These are phyloP conservation scores for Cynocephalus volans DNA, from an alignment of 2,113 vertebrate species.

Conservation along the genomic window DNA sequence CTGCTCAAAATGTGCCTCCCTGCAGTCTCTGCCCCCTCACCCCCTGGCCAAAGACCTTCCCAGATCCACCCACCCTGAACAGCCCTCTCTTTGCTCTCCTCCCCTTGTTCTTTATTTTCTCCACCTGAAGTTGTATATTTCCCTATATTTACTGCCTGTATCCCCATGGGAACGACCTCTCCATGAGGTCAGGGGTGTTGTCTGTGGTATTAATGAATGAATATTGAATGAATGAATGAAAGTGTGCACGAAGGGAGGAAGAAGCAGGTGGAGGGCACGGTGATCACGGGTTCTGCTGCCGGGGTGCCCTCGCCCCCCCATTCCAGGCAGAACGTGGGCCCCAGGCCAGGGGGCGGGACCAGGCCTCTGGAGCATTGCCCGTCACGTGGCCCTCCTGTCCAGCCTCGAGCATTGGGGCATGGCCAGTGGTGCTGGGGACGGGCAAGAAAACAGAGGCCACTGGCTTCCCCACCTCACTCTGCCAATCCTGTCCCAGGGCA, in stretches of 20 bases:
- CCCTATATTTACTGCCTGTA: too few relatives aligned
- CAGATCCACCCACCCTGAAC: too few relatives aligned
- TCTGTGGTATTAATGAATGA: fast-evolving
- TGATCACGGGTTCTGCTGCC: not conserved
- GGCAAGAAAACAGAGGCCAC: not conserved
- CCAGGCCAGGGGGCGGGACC: not conserved
- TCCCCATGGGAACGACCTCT: fast-evolving
- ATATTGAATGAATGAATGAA: fast-evolving
- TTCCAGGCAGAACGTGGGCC: not conserved
- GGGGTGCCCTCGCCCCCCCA: not conserved
- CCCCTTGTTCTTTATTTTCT: not conserved
- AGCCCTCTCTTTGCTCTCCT: not conserved
- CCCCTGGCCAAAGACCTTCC: not conserved
- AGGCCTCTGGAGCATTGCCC: fast-evolving
- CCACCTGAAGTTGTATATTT: fast-evolving
- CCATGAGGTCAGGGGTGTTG: fast-evolving
- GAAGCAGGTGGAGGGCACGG: fast-evolving
- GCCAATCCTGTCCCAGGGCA: not conserved
- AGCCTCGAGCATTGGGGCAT: not conserved
- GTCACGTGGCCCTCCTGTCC: not conserved
- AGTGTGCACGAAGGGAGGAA: fast-evolving
- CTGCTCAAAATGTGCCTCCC: not conserved
- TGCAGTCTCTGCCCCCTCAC: too few relatives aligned
- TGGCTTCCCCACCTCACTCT: fast-evolving
- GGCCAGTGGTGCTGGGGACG: not conserved